Evolutionary conservation across 2,888 invertebrate species (phyloP), one percentile per base, ranked within the genome.

Genomic region (Dynastes maya): DNA sequence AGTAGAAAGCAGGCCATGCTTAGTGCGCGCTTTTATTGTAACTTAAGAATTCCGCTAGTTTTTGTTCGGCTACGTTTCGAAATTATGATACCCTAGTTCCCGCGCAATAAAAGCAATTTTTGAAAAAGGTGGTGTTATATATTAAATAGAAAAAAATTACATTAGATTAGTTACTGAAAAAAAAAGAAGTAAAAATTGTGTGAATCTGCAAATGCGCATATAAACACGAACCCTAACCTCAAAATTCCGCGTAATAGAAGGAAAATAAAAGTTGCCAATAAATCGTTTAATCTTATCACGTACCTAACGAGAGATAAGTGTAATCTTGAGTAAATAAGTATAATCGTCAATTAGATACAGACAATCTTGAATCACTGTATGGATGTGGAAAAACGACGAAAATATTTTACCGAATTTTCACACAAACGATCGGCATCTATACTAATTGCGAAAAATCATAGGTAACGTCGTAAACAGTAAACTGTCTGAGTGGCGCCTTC

Each of bases 401-500:
- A 72, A 58, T 72, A 22, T 27, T 68, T 51, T 53, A 70, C 40
- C 58, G 71, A 72, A 72, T 72, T 72, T 72, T 58, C 72, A 58
- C 40, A 72, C 72, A 22, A 58, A 58, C 58, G 58, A 58, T 72
- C 58, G 11, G 40, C 40, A 72, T 58, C 58, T 72, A 58, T 58
- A 72, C 72, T 72, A 72, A 72, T 72, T 72, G 72, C 71, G 77
- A 70, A 79, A 79, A 78, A 80, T 78, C 80, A 70, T 70, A 67
- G 81, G 80, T 81, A 85, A 84, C 84, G 84, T 85, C 86, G 86
- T 86, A 86, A 87, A 87, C 86, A 86, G 85, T 85, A 82, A 85
- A 83, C 84, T 83, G 86, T 85, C 86, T 85, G 85, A 85, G 84
- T 88, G 88, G 88, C 88, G 88, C 88, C 87, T 84, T 83, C 85